These are phyloP conservation scores for Acleris holmiana DNA, from an alignment of 2,888 invertebrate species.

Conservation along the genomic window DNA sequence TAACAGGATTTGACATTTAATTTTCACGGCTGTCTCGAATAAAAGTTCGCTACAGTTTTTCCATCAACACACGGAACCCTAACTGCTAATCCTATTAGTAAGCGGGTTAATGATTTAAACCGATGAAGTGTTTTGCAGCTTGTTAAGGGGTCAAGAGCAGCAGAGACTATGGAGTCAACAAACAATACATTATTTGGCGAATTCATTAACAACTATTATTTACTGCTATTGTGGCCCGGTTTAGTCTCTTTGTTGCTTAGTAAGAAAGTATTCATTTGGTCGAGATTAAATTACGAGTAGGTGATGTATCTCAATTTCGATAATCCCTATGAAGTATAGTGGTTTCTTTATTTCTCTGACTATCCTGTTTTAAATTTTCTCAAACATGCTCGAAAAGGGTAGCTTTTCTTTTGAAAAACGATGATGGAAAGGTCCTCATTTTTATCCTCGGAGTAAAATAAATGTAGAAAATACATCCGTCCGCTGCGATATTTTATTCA, in stretches of 20 bases:
- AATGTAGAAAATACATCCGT: too few species aligned
- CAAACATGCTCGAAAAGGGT: too few species aligned
- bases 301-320: too few species aligned
- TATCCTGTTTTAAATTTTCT: too few species aligned
- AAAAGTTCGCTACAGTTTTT: background rate
- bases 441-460: too few species aligned
- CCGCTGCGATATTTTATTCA: too few species aligned
- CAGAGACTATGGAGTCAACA: conserved; percentile 35
- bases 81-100: conserved; percentile 68
- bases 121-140: conserved; percentile 49
- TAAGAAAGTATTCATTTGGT: background rate
- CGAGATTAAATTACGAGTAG: background rate
- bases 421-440: too few species aligned
- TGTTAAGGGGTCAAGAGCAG: conserved; percentile 51
- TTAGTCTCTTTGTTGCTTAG: background rate
- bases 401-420: too few species aligned
- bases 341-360: too few species aligned
- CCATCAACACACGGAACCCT: conserved; percentile 11
- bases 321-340: too few species aligned
- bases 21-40: too few species aligned
- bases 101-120: conserved; percentile 56
- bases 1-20: too few species aligned
- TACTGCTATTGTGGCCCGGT: conserved; percentile 7
- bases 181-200: conserved; percentile 21
- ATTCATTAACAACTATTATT: conserved; percentile 13